Base-by-base conservation (phyloP, 1,140 invertebrate genomes). In the Hylaeus volcanicus region DNA sequence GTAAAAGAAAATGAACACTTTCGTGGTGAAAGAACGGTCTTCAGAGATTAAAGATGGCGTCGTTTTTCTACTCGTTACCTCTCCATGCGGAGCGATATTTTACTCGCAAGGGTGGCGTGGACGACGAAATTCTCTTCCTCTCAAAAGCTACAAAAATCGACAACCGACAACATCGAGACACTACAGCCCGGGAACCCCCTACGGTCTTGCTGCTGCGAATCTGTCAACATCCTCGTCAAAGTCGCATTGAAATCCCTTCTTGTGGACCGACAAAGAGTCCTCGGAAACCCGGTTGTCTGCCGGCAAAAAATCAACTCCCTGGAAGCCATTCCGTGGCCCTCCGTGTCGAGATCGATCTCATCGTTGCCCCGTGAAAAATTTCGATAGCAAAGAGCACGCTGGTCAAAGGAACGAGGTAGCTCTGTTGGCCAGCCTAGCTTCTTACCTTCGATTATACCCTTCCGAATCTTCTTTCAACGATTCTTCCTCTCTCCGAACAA, bases 211-310 rank as follows among this genome's bases (percentile, higher is more conserved):
- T 65, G 74, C 60, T 81, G 82, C 71, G 86, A 77, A 70, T 81
- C 81, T 86, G 87, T 88, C 87, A 88, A 87, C 87, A 87, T 86
- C 79, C 69, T 81, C 86, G 77, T 86, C 84, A 84, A 75, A 58
- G 41, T 73, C 64, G 71, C 74, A 81, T 86, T 72, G 77, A 74
- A 58, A 70, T 69, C 74, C 39, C 66, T 79, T 74, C 55, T 56
- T 77, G 71, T 60, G 55, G 74, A 53, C 70, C 74, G 74, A 82
- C 58, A 51, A 75, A 45, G 72, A 70, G 60, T 60, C 74, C 70
- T 51, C 43, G 51, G 55, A 51, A 58, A 51, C 45, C 41, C 26
- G 45, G 63, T 78, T 81, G 72, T 81, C 83, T 75, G 56, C 37
- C 55, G 48, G 82, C 79, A 84, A 84, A 84, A 84, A 82, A 84